These are phyloP conservation scores for Oncorhynchus mykiss DNA, from an alignment of 2,113 vertebrate species.

Conservation along the genomic window DNA sequence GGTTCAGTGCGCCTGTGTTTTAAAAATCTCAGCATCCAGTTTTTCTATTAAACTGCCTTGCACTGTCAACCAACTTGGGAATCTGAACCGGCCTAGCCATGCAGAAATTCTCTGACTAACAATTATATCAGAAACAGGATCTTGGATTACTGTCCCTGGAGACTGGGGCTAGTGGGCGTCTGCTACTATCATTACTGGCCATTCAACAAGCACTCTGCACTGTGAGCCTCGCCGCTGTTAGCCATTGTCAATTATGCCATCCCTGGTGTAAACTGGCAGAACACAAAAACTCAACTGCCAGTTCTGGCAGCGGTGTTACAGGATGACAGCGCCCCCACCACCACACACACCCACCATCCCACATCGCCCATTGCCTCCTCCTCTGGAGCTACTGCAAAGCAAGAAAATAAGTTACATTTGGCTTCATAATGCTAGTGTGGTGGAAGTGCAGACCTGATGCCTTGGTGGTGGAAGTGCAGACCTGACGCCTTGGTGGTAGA, in stretches of 20 bases:
- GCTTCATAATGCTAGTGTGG: slow-evolving; percentile 38
- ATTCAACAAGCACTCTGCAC: slow-evolving; percentile 79
- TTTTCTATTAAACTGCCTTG: slow-evolving; percentile 85
- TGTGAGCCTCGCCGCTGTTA: slow-evolving; percentile 68
- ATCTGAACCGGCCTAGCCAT: slow-evolving; percentile 77
- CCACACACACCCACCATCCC: slow-evolving; percentile 46
- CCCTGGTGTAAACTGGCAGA: slow-evolving; percentile 80
- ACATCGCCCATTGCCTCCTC: slow-evolving; percentile 39
- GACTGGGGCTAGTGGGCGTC: slow-evolving; percentile 77
- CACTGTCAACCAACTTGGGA: slow-evolving; percentile 83
- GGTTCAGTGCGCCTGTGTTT: slow-evolving; percentile 78
- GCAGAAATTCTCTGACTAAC: slow-evolving; percentile 84
- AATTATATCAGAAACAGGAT: slow-evolving; percentile 88
- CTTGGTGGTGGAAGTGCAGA: slow-evolving; percentile 48
- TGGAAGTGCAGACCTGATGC: slow-evolving; percentile 36
- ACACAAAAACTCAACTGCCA: slow-evolving; percentile 78
- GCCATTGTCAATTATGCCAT: slow-evolving; percentile 83
- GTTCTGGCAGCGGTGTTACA: slow-evolving; percentile 75
- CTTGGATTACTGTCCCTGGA: slow-evolving; percentile 79
- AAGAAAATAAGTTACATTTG: slow-evolving; percentile 54
- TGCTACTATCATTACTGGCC: slow-evolving; percentile 82
- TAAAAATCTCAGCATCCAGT: slow-evolving; percentile 81
- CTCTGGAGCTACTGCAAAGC: slow-evolving; percentile 61
- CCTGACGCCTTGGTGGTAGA: slow-evolving; percentile 51
- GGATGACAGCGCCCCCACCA: slow-evolving; percentile 67